Base-by-base conservation (phyloP, 1,140 invertebrate genomes). In the Cataglyphis hispanica region DNA sequence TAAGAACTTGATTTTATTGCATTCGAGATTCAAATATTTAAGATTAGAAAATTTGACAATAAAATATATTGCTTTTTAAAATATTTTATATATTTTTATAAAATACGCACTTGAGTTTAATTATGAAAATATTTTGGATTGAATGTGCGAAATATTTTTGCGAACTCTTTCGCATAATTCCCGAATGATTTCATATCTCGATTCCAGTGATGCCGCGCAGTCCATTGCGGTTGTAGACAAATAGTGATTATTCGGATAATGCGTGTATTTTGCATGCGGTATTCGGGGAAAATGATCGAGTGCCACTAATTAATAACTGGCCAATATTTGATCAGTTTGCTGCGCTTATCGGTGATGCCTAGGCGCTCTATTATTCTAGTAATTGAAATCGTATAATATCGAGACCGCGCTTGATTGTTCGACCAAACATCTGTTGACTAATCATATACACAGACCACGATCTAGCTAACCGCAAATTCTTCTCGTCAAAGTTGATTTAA, bases 271-370 rank as follows among this genome's bases (percentile, higher is more conserved):
- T 58, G 76, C 61, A 22, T 50, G 53, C 43, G 66, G 19, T 77
- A 83, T 46, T 74, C 46, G 40, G 84, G 86, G 83, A 89, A 86
- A 86, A 89, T 75, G 84, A 80, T 13, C 50, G 75, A 78, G 27
- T 74, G 77, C 37, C 46, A 64, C 77, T 90, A 89, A 90, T 90
- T 90, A 90, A 90, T 81, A 60, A 90, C 46, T 22, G 53, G 34
- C 53, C 70, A 69, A 87, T 90, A 78, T 87, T 89, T 89, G 72
- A 63, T 74, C 88, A 56, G 56, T 19, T 56, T 60, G 69, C 69
- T n/a, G 58, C 43, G 56, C 78, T 43, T 83, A 83, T 74, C 53
- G 25, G 43, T 43, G 85, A 61, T 56, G 31, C 56, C 80, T 34
- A 13, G 56, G 40, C 16, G 25, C 37, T 67, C 60, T 46, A 86